phyloP scores from a whole-genome alignment of 2,797 vertebrate genomes.

The Sphenodon punctatus region DNA sequence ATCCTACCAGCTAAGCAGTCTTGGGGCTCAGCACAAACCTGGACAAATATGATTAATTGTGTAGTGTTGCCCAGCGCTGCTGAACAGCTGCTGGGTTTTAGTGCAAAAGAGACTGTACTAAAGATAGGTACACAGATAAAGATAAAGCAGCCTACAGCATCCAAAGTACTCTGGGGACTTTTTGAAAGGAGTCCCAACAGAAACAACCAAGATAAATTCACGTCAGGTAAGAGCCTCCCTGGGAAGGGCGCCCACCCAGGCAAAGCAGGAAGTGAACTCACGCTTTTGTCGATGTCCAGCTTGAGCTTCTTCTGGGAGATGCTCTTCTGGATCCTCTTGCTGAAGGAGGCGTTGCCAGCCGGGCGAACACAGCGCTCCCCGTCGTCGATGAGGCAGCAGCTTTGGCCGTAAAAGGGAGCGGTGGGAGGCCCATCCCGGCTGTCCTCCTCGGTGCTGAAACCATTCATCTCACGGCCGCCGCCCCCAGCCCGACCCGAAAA shows the following conservation, averaged over 20 bases:
- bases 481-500: not conserved
- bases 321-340: conserved; percentile 97
- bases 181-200: too few species aligned
- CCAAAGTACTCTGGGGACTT: too few species aligned
- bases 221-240: too few species aligned
- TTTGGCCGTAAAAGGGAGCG: conserved; percentile 91
- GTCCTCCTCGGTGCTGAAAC: conserved; percentile 97
- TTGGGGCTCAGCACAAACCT: not conserved
- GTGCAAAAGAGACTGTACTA: not conserved
- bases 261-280: conserved; percentile 68
- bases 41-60: too few species aligned
- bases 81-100: not conserved
- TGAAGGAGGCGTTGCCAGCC: conserved; percentile 97
- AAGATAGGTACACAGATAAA: too few species aligned
- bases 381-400: conserved; percentile 95
- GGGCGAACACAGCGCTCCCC: conserved; percentile 93
- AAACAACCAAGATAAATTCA: too few species aligned
- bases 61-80: not conserved
- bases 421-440: conserved; percentile 87
- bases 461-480: conserved; percentile 85
- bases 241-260: too few species aligned
- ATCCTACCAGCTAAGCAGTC: not conserved
- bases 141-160: too few species aligned
- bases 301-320: conserved; percentile 97
- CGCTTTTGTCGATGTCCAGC: conserved; percentile 95